phyloP scores from a whole-genome alignment of 2,888 invertebrate genomes.

The Hedya salicella region DNA sequence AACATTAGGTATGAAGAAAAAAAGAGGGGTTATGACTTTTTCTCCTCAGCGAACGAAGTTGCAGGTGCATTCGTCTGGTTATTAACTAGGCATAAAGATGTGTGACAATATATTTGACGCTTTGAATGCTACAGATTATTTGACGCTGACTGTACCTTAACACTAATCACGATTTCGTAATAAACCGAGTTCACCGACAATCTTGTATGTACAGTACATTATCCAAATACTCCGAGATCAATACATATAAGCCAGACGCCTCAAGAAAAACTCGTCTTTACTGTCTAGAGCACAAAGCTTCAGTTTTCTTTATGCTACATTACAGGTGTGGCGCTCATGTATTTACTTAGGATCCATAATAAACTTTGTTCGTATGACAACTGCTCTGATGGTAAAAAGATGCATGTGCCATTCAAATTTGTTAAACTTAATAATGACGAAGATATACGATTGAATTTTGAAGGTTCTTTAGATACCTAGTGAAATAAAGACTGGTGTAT shows the following conservation, averaged over 20 bases:
- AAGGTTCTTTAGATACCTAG: too few species aligned
- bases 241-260: slow-evolving; percentile 20
- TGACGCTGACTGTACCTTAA: neutral
- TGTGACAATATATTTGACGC: too few species aligned
- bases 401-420: neutral
- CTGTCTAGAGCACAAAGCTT: neutral
- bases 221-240: slow-evolving; percentile 35
- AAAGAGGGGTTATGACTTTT: too few species aligned
- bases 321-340: slow-evolving; percentile 23
- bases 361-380: slow-evolving; percentile 23
- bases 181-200: slow-evolving; percentile 9
- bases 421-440: neutral
- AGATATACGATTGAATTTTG: neutral
- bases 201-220: slow-evolving; percentile 29
- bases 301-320: neutral
- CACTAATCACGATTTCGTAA: slow-evolving; percentile 29
- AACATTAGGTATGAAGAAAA: too few species aligned
- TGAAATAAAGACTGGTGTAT: too few species aligned
- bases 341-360: slow-evolving; percentile 33
- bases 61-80: too few species aligned
- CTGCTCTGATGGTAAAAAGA: neutral
- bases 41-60: too few species aligned
- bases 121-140: too few species aligned
- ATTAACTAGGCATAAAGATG: too few species aligned
- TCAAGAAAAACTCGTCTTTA: slow-evolving; percentile 2